Evolutionary conservation across 2,888 invertebrate genomes (phyloP).

Genomic region (Leptopilina myrica): DNA sequence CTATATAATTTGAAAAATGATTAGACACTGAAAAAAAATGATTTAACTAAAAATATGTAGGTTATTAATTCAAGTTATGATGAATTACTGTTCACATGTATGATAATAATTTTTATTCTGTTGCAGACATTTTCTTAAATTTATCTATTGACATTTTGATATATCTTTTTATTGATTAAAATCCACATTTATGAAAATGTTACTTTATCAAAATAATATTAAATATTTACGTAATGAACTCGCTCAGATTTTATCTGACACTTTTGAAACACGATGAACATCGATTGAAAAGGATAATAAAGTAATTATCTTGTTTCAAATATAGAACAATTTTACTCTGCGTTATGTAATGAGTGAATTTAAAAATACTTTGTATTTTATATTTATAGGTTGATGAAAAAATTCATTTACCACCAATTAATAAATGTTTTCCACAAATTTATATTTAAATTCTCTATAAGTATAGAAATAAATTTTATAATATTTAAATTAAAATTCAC

Average conservation of each 20-base stretch:
- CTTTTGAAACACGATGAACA: neutral
- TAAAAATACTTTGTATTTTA: no score
- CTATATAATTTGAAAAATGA: no score
- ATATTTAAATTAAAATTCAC: no score
- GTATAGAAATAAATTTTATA: no score
- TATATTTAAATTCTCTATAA: no score
- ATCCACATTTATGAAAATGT: neutral
- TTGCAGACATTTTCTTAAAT: conserved; percentile 37
- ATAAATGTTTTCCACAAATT: no score
- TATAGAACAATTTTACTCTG: neutral
- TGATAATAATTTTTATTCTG: conserved; percentile 30
- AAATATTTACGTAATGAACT: neutral
- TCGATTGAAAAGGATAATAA: neutral
- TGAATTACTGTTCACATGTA: conserved; percentile 16
- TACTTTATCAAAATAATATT: neutral
- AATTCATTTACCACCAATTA: no score
- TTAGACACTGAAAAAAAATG: no score
- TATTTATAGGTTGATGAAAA: no score
- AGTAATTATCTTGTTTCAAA: conserved; percentile 3
- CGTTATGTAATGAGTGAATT: neutral
- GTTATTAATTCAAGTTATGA: conserved; percentile 12
- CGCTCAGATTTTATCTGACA: neutral
- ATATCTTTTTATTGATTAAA: neutral
- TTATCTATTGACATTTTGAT: conserved; percentile 28
- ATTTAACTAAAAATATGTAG: neutral